These are phyloP conservation scores for Philopedon plagiatum DNA, from an alignment of 2,888 invertebrate genomes.

Conservation along the genomic window DNA sequence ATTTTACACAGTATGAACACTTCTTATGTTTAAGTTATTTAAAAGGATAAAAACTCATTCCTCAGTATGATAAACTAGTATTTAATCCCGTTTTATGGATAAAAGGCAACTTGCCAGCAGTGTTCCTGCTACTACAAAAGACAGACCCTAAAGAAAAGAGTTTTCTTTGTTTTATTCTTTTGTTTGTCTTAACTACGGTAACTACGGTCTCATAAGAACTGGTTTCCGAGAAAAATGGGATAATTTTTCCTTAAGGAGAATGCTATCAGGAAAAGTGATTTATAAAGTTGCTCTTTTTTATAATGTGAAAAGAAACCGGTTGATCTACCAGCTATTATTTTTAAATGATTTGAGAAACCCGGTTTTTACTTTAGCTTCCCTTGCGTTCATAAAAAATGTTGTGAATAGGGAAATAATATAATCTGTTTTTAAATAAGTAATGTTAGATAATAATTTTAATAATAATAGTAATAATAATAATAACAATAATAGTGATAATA, in stretches of 20 bases:
- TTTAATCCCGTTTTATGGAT: background rate
- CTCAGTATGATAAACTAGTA: background rate
- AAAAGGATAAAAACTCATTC: no score
- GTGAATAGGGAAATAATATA: no score
- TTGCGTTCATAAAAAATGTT: no score
- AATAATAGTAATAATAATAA: no score
- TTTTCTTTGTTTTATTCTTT: background rate
- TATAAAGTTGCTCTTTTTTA: background rate
- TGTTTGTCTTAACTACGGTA: background rate
- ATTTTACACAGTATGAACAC: no score
- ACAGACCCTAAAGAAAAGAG: background rate
- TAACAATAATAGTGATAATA: no score
- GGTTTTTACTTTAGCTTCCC: no score
- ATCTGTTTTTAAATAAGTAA: no score
- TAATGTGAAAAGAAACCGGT: background rate
- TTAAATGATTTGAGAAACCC: no score
- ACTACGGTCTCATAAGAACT: background rate
- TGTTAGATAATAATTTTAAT: no score
- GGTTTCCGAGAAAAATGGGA: background rate
- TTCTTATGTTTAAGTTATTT: no score
- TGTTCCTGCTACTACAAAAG: background rate
- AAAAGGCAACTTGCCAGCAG: conserved; percentile 8
- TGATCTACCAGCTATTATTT: background rate
- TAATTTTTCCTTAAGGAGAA: background rate
- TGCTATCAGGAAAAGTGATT: background rate